These are phyloP conservation scores for Semicossyphus pulcher DNA, from an alignment of 2,113 vertebrate species.

Conservation along the genomic window DNA sequence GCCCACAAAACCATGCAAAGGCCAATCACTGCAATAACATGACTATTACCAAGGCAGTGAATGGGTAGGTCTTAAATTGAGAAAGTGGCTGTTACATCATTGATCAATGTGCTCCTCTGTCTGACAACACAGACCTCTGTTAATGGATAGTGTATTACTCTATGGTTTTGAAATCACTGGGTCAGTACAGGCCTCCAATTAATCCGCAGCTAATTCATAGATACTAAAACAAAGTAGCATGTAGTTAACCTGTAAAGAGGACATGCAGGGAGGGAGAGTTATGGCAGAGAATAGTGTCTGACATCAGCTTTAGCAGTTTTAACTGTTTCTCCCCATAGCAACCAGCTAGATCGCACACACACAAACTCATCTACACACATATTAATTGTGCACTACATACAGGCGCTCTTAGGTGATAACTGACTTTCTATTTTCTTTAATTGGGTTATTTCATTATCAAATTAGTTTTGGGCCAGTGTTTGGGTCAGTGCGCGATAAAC, in stretches of 20 bases:
- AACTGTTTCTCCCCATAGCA: constrained; percentile 42
- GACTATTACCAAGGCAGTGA: constrained; percentile 1
- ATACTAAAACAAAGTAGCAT: constrained; percentile 8
- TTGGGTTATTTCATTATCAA: too few relatives aligned
- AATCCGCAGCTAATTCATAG: constrained; percentile 29
- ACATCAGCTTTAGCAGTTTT: constrained; percentile 24
- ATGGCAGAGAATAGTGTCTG: constrained; percentile 15
- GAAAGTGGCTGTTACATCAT: constrained; percentile 29
- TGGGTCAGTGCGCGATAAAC: too few relatives aligned
- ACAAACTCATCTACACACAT: neutral
- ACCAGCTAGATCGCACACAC: constrained; percentile 25
- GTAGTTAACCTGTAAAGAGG: constrained; percentile 5
- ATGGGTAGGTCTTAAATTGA: constrained; percentile 19
- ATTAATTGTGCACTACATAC: neutral
- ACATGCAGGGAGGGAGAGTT: neutral
- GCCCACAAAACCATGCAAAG: neutral
- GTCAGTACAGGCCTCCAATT: constrained; percentile 1
- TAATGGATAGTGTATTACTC: constrained; percentile 19
- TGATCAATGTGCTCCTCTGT: constrained; percentile 21
- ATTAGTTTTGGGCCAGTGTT: neutral
- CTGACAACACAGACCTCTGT: constrained; percentile 19
- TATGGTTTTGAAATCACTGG: constrained; percentile 11
- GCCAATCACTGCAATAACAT: neutral
- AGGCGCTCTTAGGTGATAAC: neutral
- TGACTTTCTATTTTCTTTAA: too few relatives aligned